A percentile compares a stretch with the other conserved stretches of the same genome.
Conservation (phyloP, 1,140 invertebrate genomes). For the Mya arenaria region DNA sequence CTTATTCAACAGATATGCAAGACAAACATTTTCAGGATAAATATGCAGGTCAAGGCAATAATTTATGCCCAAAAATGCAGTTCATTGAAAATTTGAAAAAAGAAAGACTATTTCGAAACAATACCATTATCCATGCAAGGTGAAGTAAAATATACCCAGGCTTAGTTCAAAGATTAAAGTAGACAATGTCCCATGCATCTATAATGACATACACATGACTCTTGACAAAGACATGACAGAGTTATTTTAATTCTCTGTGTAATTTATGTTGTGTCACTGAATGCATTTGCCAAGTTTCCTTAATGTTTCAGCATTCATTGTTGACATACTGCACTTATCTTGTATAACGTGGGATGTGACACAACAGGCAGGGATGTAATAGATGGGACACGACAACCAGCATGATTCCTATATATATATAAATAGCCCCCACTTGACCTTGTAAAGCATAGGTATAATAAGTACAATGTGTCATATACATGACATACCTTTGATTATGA, state of each 20-base stretch:
- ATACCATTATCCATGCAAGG: neutral
- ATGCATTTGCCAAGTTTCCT: neutral
- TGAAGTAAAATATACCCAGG: neutral
- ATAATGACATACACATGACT: neutral
- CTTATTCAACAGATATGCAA: neutral
- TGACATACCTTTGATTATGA: constrained; percentile 19
- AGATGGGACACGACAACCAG: neutral
- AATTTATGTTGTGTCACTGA: neutral
- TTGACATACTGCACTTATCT: neutral
- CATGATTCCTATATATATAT: neutral
- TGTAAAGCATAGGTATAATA: constrained; percentile 4
- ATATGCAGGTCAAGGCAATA: neutral
- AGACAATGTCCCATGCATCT: neutral
- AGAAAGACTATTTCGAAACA: neutral
- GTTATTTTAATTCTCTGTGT: neutral
- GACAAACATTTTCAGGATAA: neutral
- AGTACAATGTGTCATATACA: neutral
- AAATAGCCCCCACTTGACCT: neutral
- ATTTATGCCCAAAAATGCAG: neutral
- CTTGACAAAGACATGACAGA: neutral
- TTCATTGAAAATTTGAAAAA: neutral
- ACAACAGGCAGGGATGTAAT: neutral
- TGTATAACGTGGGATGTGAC: neutral
- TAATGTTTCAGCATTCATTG: neutral
- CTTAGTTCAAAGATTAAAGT: neutral